Conservation (phyloP, 2,113 vertebrate genomes). For the Pampusana beccarii region DNA sequence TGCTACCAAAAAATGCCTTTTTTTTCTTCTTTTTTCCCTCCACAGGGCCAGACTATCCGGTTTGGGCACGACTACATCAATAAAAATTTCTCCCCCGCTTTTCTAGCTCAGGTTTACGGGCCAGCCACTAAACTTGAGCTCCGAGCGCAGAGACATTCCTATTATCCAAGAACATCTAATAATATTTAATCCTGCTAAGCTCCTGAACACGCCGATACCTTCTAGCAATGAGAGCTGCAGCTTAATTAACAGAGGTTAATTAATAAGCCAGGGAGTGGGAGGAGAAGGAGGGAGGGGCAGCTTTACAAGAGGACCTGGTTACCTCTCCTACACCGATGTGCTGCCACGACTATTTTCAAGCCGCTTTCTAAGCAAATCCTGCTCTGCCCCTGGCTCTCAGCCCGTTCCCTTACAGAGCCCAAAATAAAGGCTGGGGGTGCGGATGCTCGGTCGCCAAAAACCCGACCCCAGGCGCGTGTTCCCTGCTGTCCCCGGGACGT, state of each 20-base stretch:
- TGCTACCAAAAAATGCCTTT: not conserved
- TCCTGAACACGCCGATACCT: not conserved
- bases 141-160: not conserved
- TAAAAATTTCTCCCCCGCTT: not conserved
- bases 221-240: constrained; percentile 26
- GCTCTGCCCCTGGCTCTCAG: not conserved
- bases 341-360: not conserved
- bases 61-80: rapidly evolving
- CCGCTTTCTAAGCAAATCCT: not conserved
- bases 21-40: rapidly evolving
- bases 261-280: constrained; percentile 42
- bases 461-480: rapidly evolving
- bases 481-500: not conserved
- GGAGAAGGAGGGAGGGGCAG: constrained; percentile 28
- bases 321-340: not conserved
- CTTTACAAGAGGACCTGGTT: not conserved
- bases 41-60: not conserved
- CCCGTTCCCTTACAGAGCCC: rapidly evolving
- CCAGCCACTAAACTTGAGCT: not conserved
- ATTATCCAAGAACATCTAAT: constrained; percentile 42
- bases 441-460: rapidly evolving
- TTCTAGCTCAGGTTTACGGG: not conserved
- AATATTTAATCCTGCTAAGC: constrained; percentile 52
- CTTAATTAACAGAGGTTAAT: constrained; percentile 64
- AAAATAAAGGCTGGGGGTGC: not conserved